Evolutionary conservation across 2,888 invertebrate genomes (phyloP).

Genomic region (Rhingia rostrata): DNA sequence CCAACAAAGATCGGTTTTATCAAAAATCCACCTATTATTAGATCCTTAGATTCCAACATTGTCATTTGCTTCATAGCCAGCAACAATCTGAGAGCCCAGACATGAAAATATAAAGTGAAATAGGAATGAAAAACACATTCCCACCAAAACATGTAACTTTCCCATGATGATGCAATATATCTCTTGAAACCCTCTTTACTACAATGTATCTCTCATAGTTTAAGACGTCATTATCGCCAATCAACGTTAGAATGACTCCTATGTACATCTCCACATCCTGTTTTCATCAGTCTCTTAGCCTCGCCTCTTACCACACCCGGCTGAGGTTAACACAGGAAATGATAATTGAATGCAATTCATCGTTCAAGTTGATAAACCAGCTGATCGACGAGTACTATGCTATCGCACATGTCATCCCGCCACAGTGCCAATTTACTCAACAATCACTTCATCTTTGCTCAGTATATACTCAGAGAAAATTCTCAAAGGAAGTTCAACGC

Average conservation of each 20-base stretch:
- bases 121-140: no score
- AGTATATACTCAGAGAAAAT: constrained; percentile 58
- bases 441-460: constrained; percentile 64
- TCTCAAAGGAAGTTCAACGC: constrained; percentile 56
- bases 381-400: not conserved
- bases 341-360: constrained; percentile 65
- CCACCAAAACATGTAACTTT: no score
- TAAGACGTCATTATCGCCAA: constrained; percentile 59
- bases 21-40: no score
- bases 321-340: constrained; percentile 60
- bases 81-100: no score
- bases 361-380: constrained; percentile 47
- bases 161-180: no score
- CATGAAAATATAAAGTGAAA: no score
- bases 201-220: constrained; percentile 19
- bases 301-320: not conserved
- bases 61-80: no score
- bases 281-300: constrained; percentile 48
- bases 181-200: no score
- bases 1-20: no score
- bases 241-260: constrained; percentile 52
- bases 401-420: constrained; percentile 5
- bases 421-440: constrained; percentile 32
- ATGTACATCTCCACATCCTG: constrained; percentile 45
- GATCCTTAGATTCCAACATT: no score